Base-by-base conservation (phyloP, 2,113 vertebrate species). In the Crotalus viridis region DNA sequence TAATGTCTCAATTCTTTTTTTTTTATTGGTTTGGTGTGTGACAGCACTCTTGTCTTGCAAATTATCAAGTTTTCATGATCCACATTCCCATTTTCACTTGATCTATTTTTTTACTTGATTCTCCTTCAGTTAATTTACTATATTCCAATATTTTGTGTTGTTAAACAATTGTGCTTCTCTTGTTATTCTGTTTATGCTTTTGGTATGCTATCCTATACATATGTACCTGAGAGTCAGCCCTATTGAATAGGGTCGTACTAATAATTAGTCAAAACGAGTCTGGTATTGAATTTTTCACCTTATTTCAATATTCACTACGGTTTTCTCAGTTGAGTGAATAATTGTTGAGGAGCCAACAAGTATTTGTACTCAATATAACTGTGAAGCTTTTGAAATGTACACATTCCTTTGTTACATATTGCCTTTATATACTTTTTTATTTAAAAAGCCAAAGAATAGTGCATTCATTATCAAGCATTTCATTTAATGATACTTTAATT, bases 391-490 rank as follows among this genome's bases (percentile, higher is more conserved):
- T 95, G 93, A 97, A 95, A 93, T 69, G 57, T 90, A 94, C 56
- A 94, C 93, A 93, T 90, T 97, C 89, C 94, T 91, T 95, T 94
- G 94, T 90, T 97, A 95, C 94, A 96, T 94, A 91, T 91, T 97
- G 94, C 94, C 92, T 97, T 98, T 97, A 97, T 95, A 92, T 93
- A 94, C 81, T 94, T 95, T 95, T 96, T 94, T 56, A 96, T 91
- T 94, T 96, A 96, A 96, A 87, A 43, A 95, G 96, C 97, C 94
- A 97, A 97, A 96, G 93, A 93, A 92, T 94, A 92, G 95, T 89
- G 89, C 94, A 97, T 96, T 97, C 97, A 90, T 96, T 97, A 96
- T 96, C 97, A 96, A 94, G 96, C 93, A 95, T 95, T 96, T 96
- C 0, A 56, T 96, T 97, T 96, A 97, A 97, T 94, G 94, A 92